Evolutionary conservation across 2,888 invertebrate species (phyloP), one percentile per base, ranked within the genome.

Genomic region (Lymantria monacha): DNA sequence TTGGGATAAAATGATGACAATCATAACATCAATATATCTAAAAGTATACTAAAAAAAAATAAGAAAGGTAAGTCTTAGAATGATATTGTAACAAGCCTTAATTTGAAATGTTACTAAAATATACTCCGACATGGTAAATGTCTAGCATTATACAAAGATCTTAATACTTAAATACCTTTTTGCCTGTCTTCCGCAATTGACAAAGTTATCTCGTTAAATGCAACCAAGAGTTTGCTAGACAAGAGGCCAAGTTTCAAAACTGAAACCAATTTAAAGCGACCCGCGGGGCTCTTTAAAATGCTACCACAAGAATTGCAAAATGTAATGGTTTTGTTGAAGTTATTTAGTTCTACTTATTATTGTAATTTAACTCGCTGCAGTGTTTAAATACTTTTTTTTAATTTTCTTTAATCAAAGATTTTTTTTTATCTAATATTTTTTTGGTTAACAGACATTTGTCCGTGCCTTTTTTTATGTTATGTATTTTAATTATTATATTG

Each of bases 201-300:
- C 74, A 70, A 85, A 85, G 77, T 85, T 85, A 85, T 79, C 85
- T 85, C 83, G 80, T 85, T 85, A 85, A 84, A 82, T 85, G 83
- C 84, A 83, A 22, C 83, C 76, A 54, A 76, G 78, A 84, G 81
- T 84, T 82, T 80, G 77, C 69, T 63, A 74, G 68, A 74, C 72
- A 72, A 71, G 74, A 68, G 74, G 74, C 63, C 62, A 76, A 82
- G 72, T 82, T 83, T 69, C 61, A 61, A 59, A 63, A 59, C 57
- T 31, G 38, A 45, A 43, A 44, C 81, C 75, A 72, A 12, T 51
- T 11, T 69, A 61, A 54, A 48, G 49, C 53, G 81, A 72, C n/a
- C 79, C 22, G 45, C 43, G 15, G 13, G 53, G 59, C 48, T 50
- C 44, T 14, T 7, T 8, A 36, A 11, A 40, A 14, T 22, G 33